Conservation (phyloP, 2,797 vertebrate species). For the Aeoliscus strigatus region DNA sequence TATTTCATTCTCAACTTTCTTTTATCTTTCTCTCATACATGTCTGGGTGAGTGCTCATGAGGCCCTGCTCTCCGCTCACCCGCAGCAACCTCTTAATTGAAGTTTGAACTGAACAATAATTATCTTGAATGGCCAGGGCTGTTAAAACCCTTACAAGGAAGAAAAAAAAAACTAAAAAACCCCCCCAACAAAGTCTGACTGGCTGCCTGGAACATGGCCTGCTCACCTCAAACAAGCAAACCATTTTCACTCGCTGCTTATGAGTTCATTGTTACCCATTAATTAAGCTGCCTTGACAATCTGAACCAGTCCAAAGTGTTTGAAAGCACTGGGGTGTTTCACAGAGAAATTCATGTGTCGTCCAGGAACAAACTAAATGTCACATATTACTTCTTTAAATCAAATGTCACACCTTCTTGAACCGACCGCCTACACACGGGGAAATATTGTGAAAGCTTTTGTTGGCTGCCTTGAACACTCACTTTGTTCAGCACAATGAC, state of each 20-base stretch:
- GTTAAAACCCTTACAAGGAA: conserved; percentile 17
- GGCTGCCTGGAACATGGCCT: too few relatives aligned
- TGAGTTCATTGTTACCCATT: conserved; percentile 41
- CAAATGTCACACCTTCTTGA: background rate
- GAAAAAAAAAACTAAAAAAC: too few relatives aligned
- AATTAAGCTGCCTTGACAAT: conserved; percentile 26
- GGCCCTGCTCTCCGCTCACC: conserved; percentile 9
- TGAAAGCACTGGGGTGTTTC: too few relatives aligned
- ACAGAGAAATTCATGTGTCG: conserved; percentile 3
- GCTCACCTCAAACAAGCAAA: conserved; percentile 22
- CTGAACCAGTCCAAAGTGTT: conserved; percentile 21
- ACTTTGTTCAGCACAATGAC: conserved; percentile 80
- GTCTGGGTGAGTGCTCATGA: conserved; percentile 10
- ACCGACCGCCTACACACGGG: too few relatives aligned
- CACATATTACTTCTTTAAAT: conserved; percentile 3
- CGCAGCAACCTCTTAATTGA: conserved; percentile 14
- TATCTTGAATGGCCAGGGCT: too few relatives aligned
- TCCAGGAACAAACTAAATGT: too few relatives aligned
- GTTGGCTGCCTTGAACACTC: conserved; percentile 13
- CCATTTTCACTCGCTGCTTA: too few relatives aligned
- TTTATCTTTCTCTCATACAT: conserved; percentile 9
- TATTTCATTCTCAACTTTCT: conserved; percentile 10
- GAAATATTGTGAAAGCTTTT: conserved; percentile 1
- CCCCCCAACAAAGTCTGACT: too few relatives aligned
- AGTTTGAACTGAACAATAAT: conserved; percentile 33